Evolutionary conservation across 2,888 invertebrate genomes (phyloP).

Genomic region (Meteorus cinctellus): DNA sequence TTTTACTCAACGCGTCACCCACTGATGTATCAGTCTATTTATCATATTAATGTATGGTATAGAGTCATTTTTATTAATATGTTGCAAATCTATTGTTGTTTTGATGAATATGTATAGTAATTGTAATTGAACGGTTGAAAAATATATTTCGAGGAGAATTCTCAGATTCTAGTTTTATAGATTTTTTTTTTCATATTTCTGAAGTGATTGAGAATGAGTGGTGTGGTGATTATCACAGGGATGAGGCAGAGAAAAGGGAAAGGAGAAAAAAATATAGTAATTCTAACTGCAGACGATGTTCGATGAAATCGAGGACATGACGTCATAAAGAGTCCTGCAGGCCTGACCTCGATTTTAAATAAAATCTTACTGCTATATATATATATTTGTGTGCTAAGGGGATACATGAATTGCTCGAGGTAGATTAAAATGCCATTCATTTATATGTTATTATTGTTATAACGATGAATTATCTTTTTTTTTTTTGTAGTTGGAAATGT

Average conservation of each 20-base stretch:
- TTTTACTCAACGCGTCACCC: no score
- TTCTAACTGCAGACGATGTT: conserved; percentile 42
- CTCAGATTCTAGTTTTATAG: no score
- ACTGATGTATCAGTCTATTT: no score
- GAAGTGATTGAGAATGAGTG: no score
- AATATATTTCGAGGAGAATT: no score
- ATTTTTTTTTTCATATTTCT: no score
- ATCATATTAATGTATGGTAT: no score
- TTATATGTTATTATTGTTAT: not conserved
- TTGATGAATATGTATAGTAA: no score
- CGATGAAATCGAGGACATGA: conserved; percentile 52
- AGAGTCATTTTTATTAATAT: no score
- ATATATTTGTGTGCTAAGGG: not conserved
- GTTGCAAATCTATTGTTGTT: no score
- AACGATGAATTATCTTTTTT: not conserved
- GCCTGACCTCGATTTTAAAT: conserved; percentile 51
- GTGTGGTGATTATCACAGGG: not conserved
- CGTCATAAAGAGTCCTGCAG: conserved; percentile 52
- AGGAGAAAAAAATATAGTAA: not conserved
- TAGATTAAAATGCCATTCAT: not conserved
- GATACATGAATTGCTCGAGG: not conserved
- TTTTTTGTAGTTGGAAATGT: no score
- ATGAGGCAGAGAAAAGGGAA: not conserved
- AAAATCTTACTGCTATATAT: conserved; percentile 24
- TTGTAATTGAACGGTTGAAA: no score